phyloP scores from a whole-genome alignment of 2,113 vertebrate species.

The Gallinago jamesoni region DNA sequence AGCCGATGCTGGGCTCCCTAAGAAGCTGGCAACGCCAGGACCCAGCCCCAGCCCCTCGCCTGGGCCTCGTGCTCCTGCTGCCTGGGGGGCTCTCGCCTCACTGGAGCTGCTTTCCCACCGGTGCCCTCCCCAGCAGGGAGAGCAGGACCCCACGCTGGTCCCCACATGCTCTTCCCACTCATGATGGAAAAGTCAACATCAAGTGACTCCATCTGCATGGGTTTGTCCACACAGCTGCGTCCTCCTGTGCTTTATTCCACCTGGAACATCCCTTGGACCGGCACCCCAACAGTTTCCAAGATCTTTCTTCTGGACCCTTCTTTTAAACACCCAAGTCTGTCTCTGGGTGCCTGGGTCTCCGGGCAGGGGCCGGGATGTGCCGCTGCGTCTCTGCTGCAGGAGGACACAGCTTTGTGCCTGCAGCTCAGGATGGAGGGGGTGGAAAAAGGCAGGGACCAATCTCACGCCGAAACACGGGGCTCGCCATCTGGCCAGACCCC shows the following conservation, averaged over 20 bases:
- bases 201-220: accelerated
- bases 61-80: background rate
- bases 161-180: too few relatives aligned
- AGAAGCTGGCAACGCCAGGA: accelerated
- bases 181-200: background rate
- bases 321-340: accelerated
- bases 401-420: background rate
- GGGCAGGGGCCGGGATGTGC: too few relatives aligned
- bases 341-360: background rate
- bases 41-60: background rate
- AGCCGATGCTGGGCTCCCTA: background rate
- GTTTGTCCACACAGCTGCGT: background rate
- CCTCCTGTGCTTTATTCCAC: background rate
- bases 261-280: background rate
- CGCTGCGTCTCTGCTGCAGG: background rate
- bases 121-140: background rate
- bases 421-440: background rate
- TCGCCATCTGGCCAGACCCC: background rate
- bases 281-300: background rate
- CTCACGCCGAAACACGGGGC: background rate
- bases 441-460: background rate
- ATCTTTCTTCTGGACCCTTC: background rate
- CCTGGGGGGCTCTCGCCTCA: accelerated
- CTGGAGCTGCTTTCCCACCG: background rate
- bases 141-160: background rate